Conservation (phyloP, 2,888 invertebrate genomes). For the Eristalis arbustorum region DNA sequence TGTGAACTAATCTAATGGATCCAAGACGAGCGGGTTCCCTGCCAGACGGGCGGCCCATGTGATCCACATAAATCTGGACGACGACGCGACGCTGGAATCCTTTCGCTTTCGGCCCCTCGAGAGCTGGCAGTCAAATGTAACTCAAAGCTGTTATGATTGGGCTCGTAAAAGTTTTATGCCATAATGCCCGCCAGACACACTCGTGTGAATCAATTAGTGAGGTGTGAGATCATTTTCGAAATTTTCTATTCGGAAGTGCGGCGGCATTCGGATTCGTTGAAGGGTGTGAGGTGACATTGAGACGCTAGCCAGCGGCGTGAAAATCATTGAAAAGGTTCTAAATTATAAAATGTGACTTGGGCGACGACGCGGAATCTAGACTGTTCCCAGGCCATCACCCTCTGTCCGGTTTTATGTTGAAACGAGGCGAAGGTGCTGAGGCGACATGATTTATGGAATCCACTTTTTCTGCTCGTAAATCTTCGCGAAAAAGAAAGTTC, state of each 20-base stretch:
- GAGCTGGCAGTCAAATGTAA: not conserved
- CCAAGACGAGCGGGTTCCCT: not conserved
- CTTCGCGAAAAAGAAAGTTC: not conserved
- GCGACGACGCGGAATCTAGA: too few species aligned
- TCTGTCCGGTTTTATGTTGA: not conserved
- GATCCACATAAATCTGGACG: conserved; percentile 1
- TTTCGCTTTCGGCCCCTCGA: not conserved
- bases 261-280: not conserved
- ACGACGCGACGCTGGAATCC: not conserved
- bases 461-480: not conserved
- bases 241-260: not conserved
- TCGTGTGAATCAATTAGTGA: not conserved
- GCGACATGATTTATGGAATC: not conserved
- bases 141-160: not conserved
- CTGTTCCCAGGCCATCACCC: not conserved
- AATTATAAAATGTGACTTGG: too few species aligned
- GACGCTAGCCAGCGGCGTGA: too few species aligned
- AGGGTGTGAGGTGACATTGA: not conserved
- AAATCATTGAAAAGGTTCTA: too few species aligned
- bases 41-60: not conserved
- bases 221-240: not conserved
- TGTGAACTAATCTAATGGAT: not conserved
- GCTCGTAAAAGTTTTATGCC: not conserved
- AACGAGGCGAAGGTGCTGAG: not conserved
- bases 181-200: not conserved